These are phyloP conservation scores for Erebia aethiops DNA, from an alignment of 2,888 invertebrate species.

Conservation along the genomic window DNA sequence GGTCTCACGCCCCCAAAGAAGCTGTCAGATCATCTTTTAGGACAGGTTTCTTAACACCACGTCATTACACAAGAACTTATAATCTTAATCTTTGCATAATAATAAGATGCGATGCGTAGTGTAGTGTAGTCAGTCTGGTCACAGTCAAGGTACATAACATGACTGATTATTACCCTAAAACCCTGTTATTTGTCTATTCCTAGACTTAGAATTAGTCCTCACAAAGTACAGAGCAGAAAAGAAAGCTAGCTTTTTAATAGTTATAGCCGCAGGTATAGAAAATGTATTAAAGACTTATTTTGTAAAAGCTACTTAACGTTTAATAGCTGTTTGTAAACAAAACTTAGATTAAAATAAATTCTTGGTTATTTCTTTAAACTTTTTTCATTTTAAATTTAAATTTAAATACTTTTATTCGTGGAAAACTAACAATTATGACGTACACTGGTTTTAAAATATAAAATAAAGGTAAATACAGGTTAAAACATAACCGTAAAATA, in stretches of 20 bases:
- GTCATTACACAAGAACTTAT: constrained; percentile 15
- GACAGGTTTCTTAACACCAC: constrained; percentile 19
- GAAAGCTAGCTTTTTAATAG: constrained; percentile 11
- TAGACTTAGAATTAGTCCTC: constrained; percentile 3
- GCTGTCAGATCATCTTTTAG: constrained; percentile 8
- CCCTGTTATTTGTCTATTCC: background rate
- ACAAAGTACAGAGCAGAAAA: background rate
- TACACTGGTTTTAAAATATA: too few species aligned
- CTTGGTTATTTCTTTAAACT: too few species aligned
- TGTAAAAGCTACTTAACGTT: background rate
- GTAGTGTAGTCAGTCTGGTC: constrained; percentile 14
- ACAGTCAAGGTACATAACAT: constrained; percentile 1
- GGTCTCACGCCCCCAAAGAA: constrained; percentile 4
- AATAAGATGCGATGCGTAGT: constrained; percentile 9
- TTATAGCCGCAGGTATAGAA: background rate
- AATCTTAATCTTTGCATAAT: background rate
- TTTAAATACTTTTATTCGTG: too few species aligned
- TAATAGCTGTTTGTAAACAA: background rate
- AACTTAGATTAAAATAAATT: too few species aligned
- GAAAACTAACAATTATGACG: too few species aligned
- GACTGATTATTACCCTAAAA: constrained; percentile 7
- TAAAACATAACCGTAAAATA: too few species aligned
- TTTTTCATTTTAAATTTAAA: too few species aligned
- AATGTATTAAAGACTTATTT: background rate
- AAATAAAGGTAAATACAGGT: too few species aligned